Conservation (phyloP, 2,113 vertebrate genomes). For the Antechinus flavipes region DNA sequence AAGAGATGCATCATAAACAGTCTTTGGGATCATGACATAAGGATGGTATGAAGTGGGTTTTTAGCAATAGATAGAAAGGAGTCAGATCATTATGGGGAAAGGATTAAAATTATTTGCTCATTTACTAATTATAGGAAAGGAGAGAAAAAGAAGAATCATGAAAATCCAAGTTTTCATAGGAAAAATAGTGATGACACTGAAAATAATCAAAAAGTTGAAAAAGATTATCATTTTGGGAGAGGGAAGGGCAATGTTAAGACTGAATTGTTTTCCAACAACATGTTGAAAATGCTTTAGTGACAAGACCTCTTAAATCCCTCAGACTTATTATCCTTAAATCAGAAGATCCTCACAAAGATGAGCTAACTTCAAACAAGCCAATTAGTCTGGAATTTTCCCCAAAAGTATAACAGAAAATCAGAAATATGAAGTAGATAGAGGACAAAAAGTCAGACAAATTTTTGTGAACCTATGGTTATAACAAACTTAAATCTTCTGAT, state of each 20-base stretch:
- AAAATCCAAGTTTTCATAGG: constrained; percentile 43
- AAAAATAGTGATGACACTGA: constrained; percentile 18
- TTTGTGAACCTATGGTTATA: constrained; percentile 30
- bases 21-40: not conserved
- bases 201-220: not conserved
- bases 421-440: constrained; percentile 22
- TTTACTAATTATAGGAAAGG: constrained; percentile 13
- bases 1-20: not conserved
- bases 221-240: constrained; percentile 22
- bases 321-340: no score
- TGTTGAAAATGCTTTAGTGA: not conserved
- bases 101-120: constrained; percentile 19
- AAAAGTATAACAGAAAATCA: not conserved
- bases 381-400: no score
- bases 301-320: no score
- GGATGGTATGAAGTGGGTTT: not conserved
- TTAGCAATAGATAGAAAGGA: not conserved
- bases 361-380: no score
- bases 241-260: constrained; percentile 28
- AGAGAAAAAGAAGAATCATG: constrained; percentile 35
- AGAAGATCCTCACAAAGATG: no score
- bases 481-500: constrained; percentile 14
- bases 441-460: constrained; percentile 31
- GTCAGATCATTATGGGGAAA: constrained; percentile 31
- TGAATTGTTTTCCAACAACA: constrained; percentile 22